phyloP scores from a whole-genome alignment of 2,113 vertebrate genomes.

The Actinemys pallida region DNA sequence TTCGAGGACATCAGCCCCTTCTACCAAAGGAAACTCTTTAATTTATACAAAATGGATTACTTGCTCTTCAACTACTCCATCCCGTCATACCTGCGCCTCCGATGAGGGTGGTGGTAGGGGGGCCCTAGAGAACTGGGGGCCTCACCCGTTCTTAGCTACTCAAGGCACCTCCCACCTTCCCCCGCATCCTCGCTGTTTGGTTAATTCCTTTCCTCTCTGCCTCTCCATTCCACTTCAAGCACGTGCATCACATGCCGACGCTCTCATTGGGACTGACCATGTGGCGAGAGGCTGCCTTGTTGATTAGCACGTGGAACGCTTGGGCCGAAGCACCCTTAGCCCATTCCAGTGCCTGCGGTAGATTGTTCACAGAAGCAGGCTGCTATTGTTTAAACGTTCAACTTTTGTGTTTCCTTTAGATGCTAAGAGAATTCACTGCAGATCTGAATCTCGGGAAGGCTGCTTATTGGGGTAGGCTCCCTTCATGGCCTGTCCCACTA shows the following conservation, averaged over 20 bases:
- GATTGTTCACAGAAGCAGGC: background rate
- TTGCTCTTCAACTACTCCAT: conserved; percentile 95
- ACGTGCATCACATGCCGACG: background rate
- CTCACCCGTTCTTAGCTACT: background rate
- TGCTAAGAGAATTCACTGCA: background rate
- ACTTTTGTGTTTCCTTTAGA: background rate
- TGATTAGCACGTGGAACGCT: background rate
- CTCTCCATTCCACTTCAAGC: background rate
- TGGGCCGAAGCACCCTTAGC: background rate
- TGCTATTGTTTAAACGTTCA: background rate
- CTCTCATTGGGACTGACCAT: background rate
- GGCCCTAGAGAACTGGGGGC: conserved; percentile 26
- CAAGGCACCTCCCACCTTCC: background rate
- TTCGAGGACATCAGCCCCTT: conserved; percentile 92
- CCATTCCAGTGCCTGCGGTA: background rate
- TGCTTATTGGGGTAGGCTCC: conserved; percentile 48
- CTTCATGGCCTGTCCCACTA: conserved; percentile 27
- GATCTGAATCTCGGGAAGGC: conserved; percentile 21
- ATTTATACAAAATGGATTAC: conserved; percentile 97
- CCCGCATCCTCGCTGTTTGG: background rate
- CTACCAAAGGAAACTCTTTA: conserved; percentile 93
- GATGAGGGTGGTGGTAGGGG: conserved; percentile 57
- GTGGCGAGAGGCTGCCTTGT: background rate
- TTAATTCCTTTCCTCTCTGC: background rate
- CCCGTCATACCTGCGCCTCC: conserved; percentile 87